Conservation (phyloP, 2,888 invertebrate genomes). For the Temnothorax rugatulus region DNA sequence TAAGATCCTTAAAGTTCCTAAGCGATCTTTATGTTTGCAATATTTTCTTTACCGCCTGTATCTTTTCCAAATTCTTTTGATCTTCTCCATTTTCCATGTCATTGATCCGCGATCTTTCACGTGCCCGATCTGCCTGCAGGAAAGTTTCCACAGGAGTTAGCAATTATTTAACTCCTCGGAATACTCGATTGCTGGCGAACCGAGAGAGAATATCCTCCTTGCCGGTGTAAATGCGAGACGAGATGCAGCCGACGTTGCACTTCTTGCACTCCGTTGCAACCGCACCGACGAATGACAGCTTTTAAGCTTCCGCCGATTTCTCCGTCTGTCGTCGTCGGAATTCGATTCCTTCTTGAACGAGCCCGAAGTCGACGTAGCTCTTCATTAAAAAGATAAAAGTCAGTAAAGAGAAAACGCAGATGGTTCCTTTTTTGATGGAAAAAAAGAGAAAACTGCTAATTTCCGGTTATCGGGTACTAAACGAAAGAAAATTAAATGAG, state of each 20-base stretch:
- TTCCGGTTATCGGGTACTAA: neutral
- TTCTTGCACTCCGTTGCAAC: constrained; percentile 55
- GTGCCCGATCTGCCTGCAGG: constrained; percentile 29
- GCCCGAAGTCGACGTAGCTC: constrained; percentile 24
- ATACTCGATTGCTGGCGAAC: constrained; percentile 49
- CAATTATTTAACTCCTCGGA: constrained; percentile 56
- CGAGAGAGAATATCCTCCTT: constrained; percentile 47
- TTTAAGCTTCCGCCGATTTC: constrained; percentile 53
- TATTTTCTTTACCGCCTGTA: constrained; percentile 29
- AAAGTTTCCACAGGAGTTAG: constrained; percentile 53
- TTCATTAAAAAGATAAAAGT: constrained; percentile 53
- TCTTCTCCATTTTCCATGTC: constrained; percentile 52
- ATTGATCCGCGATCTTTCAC: constrained; percentile 52
- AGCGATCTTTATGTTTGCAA: constrained; percentile 10
- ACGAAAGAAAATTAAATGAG: constrained; percentile 14
- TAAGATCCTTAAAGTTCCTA: constrained; percentile 28
- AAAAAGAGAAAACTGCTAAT: neutral
- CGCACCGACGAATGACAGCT: constrained; percentile 52
- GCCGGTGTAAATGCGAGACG: constrained; percentile 53
- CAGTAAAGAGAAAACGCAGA: neutral
- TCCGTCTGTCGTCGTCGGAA: constrained; percentile 49
- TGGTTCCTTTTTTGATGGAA: neutral
- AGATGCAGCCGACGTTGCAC: constrained; percentile 55
- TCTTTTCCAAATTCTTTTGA: constrained; percentile 52
- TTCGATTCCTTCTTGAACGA: constrained; percentile 46